Evolutionary conservation across 2,113 vertebrate genomes (phyloP).

Genomic region (Ia io): DNA sequence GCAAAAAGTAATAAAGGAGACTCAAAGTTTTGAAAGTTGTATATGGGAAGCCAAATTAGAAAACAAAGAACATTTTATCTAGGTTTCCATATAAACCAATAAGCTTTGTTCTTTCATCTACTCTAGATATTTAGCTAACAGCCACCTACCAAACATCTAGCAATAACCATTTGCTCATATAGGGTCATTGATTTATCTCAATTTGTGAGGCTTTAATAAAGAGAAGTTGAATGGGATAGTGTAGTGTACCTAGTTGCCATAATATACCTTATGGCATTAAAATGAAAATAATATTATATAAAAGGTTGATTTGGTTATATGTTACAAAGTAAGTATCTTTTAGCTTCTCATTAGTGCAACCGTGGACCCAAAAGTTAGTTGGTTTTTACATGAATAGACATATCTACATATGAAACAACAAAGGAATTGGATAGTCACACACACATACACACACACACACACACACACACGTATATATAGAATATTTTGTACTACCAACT

Average conservation of each 20-base stretch:
- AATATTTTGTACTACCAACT: background rate
- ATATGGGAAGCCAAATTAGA: slow-evolving; percentile 70
- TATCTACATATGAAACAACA: background rate
- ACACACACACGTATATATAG: background rate
- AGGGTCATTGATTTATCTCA: background rate
- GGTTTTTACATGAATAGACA: background rate
- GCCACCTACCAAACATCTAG: background rate
- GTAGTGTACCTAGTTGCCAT: background rate
- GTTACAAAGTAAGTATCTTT: background rate
- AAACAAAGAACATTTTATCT: slow-evolving; percentile 53
- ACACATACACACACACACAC: background rate
- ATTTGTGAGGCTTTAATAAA: background rate
- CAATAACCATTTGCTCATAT: background rate
- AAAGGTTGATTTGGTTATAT: background rate
- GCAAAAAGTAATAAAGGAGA: slow-evolving; percentile 70
- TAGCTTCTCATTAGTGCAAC: background rate
- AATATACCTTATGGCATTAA: background rate
- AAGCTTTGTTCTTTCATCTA: background rate
- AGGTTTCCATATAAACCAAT: slow-evolving; percentile 36
- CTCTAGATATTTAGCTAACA: background rate
- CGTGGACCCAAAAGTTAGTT: background rate
- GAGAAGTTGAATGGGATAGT: background rate
- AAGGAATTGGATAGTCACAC: background rate
- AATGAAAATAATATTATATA: background rate
- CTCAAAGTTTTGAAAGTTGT: slow-evolving; percentile 71